These are phyloP conservation scores for Melipona beecheii DNA, from an alignment of 2,888 invertebrate genomes.

Conservation along the genomic window DNA sequence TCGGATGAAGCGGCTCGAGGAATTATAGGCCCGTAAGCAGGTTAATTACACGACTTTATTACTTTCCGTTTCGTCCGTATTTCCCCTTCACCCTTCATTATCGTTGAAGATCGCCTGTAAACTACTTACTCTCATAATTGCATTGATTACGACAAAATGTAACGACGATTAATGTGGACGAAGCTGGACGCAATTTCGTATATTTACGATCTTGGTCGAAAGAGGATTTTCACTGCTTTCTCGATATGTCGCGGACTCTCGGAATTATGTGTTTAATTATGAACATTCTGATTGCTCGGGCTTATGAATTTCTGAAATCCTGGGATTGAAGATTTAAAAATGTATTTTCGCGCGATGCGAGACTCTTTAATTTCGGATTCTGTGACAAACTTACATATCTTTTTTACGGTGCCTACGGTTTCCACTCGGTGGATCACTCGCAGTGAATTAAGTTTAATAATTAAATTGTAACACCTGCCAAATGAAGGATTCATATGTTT, in stretches of 20 bases:
- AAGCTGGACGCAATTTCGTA: neutral
- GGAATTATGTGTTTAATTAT: slow-evolving; percentile 13
- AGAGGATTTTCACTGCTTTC: neutral
- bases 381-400: neutral
- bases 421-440: neutral
- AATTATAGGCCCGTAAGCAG: slow-evolving; percentile 22
- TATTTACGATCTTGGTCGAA: neutral
- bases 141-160: neutral
- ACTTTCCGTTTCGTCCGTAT: neutral
- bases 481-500: no score
- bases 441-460: neutral
- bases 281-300: neutral
- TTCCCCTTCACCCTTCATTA: neutral
- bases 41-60: slow-evolving; percentile 37
- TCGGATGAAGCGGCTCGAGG: neutral
- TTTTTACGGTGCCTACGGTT: no score
- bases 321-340: slow-evolving; percentile 17
- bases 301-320: slow-evolving; percentile 12
- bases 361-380: neutral
- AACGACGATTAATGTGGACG: no score
- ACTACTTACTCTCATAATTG: neutral
- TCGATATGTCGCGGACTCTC: neutral
- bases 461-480: no score
- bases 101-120: slow-evolving; percentile 8
- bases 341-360: neutral